These are phyloP conservation scores for Engystomops pustulosus DNA, from an alignment of 2,113 vertebrate species.

Conservation along the genomic window DNA sequence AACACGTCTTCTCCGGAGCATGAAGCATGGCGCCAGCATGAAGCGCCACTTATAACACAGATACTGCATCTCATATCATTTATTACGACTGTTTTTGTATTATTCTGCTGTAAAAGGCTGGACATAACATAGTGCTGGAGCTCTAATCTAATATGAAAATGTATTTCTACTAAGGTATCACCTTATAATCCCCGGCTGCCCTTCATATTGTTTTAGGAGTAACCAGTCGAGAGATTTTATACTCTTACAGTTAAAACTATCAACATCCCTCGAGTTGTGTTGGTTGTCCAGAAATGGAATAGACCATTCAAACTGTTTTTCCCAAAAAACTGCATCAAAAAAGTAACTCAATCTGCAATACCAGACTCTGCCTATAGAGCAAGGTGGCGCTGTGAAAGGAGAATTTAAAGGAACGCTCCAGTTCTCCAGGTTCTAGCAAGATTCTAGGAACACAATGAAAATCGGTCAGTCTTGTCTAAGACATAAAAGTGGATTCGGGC, in stretches of 20 bases:
- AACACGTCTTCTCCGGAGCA: not conserved
- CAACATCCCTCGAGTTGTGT: too few relatives aligned
- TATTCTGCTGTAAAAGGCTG: not conserved
- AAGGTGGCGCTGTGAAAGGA: too few relatives aligned
- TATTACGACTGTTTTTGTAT: not conserved
- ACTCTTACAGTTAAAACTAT: not conserved
- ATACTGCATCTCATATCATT: constrained; percentile 25
- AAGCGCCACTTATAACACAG: not conserved
- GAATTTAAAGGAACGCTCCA: too few relatives aligned
- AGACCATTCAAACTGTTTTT: too few relatives aligned
- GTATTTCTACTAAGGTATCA: not conserved
- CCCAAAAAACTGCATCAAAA: too few relatives aligned
- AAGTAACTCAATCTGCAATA: too few relatives aligned
- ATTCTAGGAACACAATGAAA: too few relatives aligned
- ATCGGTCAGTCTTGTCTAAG: too few relatives aligned
- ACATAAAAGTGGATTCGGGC: too few relatives aligned
- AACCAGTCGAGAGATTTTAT: not conserved
- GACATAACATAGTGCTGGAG: not conserved
- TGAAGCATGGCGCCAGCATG: not conserved
- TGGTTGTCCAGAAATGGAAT: too few relatives aligned
- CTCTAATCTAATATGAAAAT: not conserved
- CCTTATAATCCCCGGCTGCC: not conserved
- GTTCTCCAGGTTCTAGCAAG: too few relatives aligned
- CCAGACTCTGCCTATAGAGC: too few relatives aligned
- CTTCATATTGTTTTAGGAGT: not conserved